phyloP scores from a whole-genome alignment of 2,797 vertebrate species.

The Melanogrammus aeglefinus region DNA sequence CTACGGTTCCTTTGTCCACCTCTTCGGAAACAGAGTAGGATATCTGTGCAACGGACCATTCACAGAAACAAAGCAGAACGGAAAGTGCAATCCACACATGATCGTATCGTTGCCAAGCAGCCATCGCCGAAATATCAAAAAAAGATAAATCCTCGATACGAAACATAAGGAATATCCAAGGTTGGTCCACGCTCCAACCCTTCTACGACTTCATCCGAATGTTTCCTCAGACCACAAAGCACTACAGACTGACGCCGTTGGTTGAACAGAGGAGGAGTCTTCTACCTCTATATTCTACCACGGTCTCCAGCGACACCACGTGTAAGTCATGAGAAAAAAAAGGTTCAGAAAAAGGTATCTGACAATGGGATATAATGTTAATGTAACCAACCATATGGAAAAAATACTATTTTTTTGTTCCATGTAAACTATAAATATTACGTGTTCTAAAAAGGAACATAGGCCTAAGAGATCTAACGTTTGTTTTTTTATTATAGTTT shows the following conservation, averaged over 20 bases:
- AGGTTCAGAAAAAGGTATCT: neutral
- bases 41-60: constrained; percentile 62
- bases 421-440: too few species aligned
- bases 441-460: too few species aligned
- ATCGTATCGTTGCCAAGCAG: neutral
- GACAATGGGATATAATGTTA: neutral
- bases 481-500: too few species aligned
- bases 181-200: neutral
- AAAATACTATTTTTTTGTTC: too few species aligned
- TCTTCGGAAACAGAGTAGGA: constrained; percentile 73
- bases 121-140: constrained; percentile 1
- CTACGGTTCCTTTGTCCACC: constrained; percentile 65
- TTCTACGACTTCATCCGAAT: constrained; percentile 7
- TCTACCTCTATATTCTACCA: neutral
- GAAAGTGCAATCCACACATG: neutral
- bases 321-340: constrained; percentile 9
- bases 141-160: neutral
- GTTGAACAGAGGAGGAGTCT: constrained; percentile 33
- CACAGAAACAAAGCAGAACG: constrained; percentile 42
- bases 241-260: constrained; percentile 44
- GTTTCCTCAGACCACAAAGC: constrained; percentile 33
- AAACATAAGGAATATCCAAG: neutral
- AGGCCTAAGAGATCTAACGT: too few species aligned
- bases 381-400: too few species aligned
- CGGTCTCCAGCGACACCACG: constrained; percentile 61